Evolutionary conservation across 1,140 invertebrate species (phyloP), one percentile per base, ranked within the genome.

Genomic region (Musca domestica): DNA sequence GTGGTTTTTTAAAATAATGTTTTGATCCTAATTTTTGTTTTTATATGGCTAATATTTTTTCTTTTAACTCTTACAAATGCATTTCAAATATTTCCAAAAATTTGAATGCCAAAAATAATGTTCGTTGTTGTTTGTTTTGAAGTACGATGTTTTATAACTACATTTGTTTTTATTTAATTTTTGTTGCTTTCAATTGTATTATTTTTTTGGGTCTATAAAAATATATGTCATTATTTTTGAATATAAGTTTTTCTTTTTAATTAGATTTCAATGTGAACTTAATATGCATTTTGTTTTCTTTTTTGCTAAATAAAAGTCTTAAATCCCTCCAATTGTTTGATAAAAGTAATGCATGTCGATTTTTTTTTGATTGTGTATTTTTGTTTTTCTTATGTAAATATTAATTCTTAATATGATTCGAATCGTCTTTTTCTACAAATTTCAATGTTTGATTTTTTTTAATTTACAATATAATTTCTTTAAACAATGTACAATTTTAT

Each of bases 71-170:
- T 77, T 76, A 71, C 76, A 78, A 78, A 78, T 78, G 75, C 74
- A 76, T 78, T 68, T 17, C 46, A 49, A 25, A 25, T 67, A 25
- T 30, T 66, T 30, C 27, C 5, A 46, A 25, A 25, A 75, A 69
- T 74, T 74, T 65, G 74, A 75, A 78, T 78, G 75, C 77, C 74
- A 78, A 78, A 41, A 41, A n/a, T n/a, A 78, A 78, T 70, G 75
- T 78, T 78, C 77, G 77, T 78, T 78, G 77, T 77, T 76, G 66
- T 71, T 74, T 78, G 74, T 72, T 72, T 41, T 41, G n/a, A n/a
- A 30, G 27, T 41, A 5, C 10, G 34, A 41, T n/a, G 34, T 61
- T 61, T 6, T 61, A 19, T 61, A 19, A 34, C 5, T 61, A 54
- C 47, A 65, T 70, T 68, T 67, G 64, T 49, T 52, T 75, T 71